Evolutionary conservation across 2,888 invertebrate species (phyloP).

Genomic region (Plebejus argus): DNA sequence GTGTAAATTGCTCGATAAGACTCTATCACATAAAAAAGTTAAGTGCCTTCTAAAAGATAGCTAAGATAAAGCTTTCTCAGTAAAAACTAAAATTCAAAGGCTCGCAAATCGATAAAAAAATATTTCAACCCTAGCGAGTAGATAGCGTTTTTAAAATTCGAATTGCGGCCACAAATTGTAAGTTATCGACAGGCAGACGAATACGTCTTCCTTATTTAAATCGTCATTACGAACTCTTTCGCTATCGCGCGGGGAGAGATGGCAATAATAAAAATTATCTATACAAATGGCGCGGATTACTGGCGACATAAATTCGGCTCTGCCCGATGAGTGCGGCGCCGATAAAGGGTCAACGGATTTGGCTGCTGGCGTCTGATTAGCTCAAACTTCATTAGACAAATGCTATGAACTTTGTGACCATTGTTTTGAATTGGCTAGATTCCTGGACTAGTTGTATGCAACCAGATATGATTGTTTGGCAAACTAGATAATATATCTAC

Average conservation of each 20-base stretch:
- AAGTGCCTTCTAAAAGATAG: not conserved
- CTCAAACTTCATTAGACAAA: slow-evolving; percentile 42
- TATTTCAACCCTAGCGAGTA: slow-evolving; percentile 52
- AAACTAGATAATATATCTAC: no score
- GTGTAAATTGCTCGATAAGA: not conserved
- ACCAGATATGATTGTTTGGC: not conserved
- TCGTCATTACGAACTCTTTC: slow-evolving; percentile 81
- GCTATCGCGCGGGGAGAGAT: slow-evolving; percentile 76
- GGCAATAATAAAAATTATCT: slow-evolving; percentile 82
- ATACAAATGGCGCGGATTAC: slow-evolving; percentile 80
- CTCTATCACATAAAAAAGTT: not conserved
- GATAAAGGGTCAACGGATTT: slow-evolving; percentile 79
- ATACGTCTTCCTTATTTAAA: slow-evolving; percentile 81
- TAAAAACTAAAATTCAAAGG: not conserved
- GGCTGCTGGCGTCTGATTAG: slow-evolving; percentile 57
- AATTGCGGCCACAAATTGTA: slow-evolving; percentile 67
- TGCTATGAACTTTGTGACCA: slow-evolving; percentile 20
- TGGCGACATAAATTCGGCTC: slow-evolving; percentile 79
- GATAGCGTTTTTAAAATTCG: slow-evolving; percentile 52
- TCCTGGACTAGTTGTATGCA: not conserved
- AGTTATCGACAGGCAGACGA: slow-evolving; percentile 73
- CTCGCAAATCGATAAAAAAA: slow-evolving; percentile 34
- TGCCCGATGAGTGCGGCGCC: slow-evolving; percentile 72
- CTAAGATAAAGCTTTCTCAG: no score
- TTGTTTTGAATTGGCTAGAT: not conserved